Base-by-base conservation (phyloP, 2,113 vertebrate genomes). In the Fregata magnificens region DNA sequence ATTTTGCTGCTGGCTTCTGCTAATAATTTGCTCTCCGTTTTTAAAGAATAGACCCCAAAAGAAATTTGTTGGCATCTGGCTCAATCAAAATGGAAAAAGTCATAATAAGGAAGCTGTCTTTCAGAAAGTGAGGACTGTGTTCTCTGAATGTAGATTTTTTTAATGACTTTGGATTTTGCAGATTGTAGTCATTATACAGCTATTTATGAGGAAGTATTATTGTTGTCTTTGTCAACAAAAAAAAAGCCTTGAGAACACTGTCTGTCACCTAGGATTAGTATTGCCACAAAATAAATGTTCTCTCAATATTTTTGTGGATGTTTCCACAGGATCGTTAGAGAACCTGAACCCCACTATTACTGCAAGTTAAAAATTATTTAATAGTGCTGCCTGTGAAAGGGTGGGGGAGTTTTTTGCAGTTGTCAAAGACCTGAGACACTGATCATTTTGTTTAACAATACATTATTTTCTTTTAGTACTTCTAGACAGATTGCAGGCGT, bases 351-450 rank as follows among this genome's bases (percentile, higher is more conserved):
- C 19, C 45, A 78, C 71, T 79, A 93, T 70, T 92, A 94, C 49
- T 83, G 67, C 65, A 82, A 93, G 92, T 96, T 96, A 95, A 86
- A 73, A 95, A 97, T 77, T 93, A 95, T 82, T 97, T 90, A 84
- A 55, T 82, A 93, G 91, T 38, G 32, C 66, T 83, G 21, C 49
- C 62, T 72, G 45, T 93, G 72, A 90, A 95, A 93, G 49, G 45
- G 55, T 63, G 72, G 10, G n/a, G n/a, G n/a, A n/a, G 29, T 4
- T 29, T 82, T 93, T 94, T 80, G 55, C 40, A 83, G 62, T 88
- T 95, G 90, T 93, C 93, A 95, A 74, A 90, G 78, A 65, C 55
- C 67, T 95, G 72, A 94, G 81, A 93, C 71, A 70, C 56, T 16
- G 49, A 95, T 82, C 49, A 78, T 83, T 93, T 65, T 94, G 49